These are phyloP conservation scores for Drosophila dives DNA, from an alignment of 2,888 invertebrate genomes.

Conservation along the genomic window DNA sequence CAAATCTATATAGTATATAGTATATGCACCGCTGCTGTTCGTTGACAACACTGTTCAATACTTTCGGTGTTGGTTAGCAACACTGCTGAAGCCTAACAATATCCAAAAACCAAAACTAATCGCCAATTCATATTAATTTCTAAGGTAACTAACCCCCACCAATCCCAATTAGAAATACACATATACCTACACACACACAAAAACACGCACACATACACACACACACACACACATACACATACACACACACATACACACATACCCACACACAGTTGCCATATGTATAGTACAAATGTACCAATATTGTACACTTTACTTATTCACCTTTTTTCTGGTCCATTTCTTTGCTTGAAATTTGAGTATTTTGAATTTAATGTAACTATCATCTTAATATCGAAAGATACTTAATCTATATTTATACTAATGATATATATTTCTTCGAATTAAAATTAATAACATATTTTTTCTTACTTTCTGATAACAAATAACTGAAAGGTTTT, in stretches of 20 bases:
- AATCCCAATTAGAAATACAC: slow-evolving; percentile 30
- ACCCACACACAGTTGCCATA: slow-evolving; percentile 11
- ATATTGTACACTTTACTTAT: background rate
- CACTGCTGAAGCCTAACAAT: slow-evolving; percentile 52
- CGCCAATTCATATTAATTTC: slow-evolving; percentile 75
- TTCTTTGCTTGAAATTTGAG: slow-evolving; percentile 1
- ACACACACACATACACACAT: slow-evolving; percentile 9
- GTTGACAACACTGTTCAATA: slow-evolving; percentile 31
- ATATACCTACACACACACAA: slow-evolving; percentile 10
- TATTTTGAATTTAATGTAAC: background rate
- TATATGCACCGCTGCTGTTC: slow-evolving; percentile 47
- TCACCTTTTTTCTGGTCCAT: background rate
- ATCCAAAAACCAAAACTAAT: slow-evolving; percentile 66
- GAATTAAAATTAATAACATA: background rate
- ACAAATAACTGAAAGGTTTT: background rate
- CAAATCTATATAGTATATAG: slow-evolving; percentile 22
- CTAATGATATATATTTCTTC: background rate
- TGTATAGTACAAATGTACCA: background rate
- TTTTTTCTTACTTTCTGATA: background rate
- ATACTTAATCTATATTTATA: background rate
- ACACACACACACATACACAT: background rate
- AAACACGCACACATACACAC: too few relatives aligned
- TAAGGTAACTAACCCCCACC: slow-evolving; percentile 76
- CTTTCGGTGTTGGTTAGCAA: slow-evolving; percentile 56
- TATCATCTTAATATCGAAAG: background rate